Evolutionary conservation across 2,797 vertebrate genomes (phyloP), one percentile per base, ranked within the genome.

Genomic region (Epinephelus coioides): DNA sequence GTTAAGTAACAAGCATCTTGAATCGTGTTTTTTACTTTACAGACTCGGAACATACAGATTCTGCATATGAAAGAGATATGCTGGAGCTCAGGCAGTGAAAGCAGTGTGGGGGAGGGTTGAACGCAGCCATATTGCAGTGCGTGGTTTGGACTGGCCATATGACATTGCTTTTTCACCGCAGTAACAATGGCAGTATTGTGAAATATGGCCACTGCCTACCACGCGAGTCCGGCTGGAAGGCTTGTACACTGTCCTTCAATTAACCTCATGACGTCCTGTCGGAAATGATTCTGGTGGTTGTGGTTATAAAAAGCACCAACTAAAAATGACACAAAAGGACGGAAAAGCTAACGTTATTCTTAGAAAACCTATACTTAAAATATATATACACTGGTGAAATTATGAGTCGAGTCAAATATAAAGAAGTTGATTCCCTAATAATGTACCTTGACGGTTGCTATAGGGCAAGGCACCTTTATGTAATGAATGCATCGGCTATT

Each of bases 171-270:
- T 89, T 85, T 92, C 75, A 61, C 72, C 27, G 66, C 76, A 69
- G 72, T 59, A 76, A 93, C 92, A 93, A 92, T 80, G 74, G 86
- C 69, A 23, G 66, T 49, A 64, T 89, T 91, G 86, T 90, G 54
- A 57, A 70, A 53, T 40, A 78, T 73, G 87, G 66, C 62, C 84
- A 69, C 68, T 71, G 55, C 69, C 49, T 82, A 34, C 38, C 71
- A 18, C 25, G 13, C 56, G 65, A 57, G 64, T 46, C 68, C 44
- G 44, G 62, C 86, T 69, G 78, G 73, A 83, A 69, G 81, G 80
- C 76, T 34, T 62, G 34, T 25, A n/a, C 34, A 44, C 30, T 40
- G 56, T 46, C 65, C 69, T 56, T 70, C 19, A 70, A 54, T 43
- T 78, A 65, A 82, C 43, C 68, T 56, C 46, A 46, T 80, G 80